Conservation (phyloP, 2,797 vertebrate species). For the Onychomys arenicola region DNA sequence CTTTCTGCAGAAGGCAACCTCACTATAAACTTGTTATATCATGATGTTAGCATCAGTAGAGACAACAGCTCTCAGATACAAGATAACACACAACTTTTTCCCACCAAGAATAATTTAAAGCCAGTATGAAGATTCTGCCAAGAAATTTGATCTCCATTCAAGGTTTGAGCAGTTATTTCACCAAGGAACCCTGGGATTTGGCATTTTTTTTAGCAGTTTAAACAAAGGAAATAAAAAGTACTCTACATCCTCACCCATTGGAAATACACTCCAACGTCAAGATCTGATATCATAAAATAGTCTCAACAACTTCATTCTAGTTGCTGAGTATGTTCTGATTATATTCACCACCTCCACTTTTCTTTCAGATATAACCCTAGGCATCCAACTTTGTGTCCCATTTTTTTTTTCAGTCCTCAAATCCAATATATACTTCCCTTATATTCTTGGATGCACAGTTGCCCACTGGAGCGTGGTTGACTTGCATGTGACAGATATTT, state of each 20-base stretch:
- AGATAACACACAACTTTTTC: slow-evolving; percentile 1
- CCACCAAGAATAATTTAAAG: not conserved
- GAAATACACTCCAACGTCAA: not conserved
- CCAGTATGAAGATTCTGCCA: slow-evolving; percentile 36
- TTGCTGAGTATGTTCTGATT: not conserved
- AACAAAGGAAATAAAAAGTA: slow-evolving; percentile 24
- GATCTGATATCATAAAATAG: not conserved
- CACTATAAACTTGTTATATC: not conserved
- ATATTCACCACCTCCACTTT: not conserved
- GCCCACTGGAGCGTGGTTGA: not conserved
- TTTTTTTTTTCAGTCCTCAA: not conserved
- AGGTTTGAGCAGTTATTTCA: slow-evolving; percentile 44
- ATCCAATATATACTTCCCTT: not conserved
- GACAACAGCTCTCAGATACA: not conserved
- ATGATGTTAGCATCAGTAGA: not conserved
- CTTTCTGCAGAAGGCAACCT: slow-evolving; percentile 18
- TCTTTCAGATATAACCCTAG: not conserved
- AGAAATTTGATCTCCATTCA: slow-evolving; percentile 23
- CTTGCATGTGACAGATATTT: not conserved
- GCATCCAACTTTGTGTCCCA: too few relatives aligned
- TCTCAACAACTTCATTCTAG: not conserved
- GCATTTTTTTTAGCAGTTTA: slow-evolving; percentile 13
- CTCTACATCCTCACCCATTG: not conserved
- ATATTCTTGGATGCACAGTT: too few relatives aligned
- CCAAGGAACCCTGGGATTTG: slow-evolving; percentile 19